phyloP scores from a whole-genome alignment of 2,888 invertebrate genomes.

The Ophion slaviceki region DNA sequence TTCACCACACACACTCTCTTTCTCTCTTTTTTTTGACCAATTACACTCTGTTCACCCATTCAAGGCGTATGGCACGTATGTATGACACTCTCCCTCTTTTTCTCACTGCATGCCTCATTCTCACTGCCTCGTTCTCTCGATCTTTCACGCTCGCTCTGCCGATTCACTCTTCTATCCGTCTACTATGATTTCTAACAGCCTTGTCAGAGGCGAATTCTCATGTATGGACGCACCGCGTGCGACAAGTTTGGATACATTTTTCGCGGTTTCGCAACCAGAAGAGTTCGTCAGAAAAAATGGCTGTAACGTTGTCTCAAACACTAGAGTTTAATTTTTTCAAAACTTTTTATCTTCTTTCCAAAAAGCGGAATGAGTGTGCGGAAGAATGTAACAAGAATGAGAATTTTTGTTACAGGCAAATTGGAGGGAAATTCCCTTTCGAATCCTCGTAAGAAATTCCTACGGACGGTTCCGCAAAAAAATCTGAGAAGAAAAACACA shows the following conservation, averaged over 20 bases:
- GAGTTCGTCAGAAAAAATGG: neutral
- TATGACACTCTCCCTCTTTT: constrained; percentile 27
- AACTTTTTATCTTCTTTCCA: neutral
- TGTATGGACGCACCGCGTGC: neutral
- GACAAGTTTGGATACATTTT: neutral
- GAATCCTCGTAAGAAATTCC: neutral
- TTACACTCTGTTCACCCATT: constrained; percentile 32
- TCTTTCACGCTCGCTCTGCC: constrained; percentile 40
- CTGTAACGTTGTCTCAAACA: too few species aligned
- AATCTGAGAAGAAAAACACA: too few species aligned
- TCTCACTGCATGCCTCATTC: constrained; percentile 38
- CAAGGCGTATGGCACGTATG: constrained; percentile 63
- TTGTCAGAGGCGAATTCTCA: neutral
- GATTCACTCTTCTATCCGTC: constrained; percentile 56
- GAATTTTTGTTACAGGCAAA: neutral
- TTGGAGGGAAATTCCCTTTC: neutral
- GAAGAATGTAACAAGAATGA: neutral
- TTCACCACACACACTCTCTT: neutral
- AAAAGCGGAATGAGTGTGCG: neutral
- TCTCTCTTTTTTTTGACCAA: constrained; percentile 13
- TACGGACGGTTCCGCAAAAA: neutral
- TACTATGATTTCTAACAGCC: constrained; percentile 36
- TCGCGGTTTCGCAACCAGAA: neutral
- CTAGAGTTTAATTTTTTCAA: too few species aligned
- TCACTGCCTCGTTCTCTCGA: constrained; percentile 22